Base-by-base conservation (phyloP, 2,797 vertebrate genomes). In the Anguilla megastoma region DNA sequence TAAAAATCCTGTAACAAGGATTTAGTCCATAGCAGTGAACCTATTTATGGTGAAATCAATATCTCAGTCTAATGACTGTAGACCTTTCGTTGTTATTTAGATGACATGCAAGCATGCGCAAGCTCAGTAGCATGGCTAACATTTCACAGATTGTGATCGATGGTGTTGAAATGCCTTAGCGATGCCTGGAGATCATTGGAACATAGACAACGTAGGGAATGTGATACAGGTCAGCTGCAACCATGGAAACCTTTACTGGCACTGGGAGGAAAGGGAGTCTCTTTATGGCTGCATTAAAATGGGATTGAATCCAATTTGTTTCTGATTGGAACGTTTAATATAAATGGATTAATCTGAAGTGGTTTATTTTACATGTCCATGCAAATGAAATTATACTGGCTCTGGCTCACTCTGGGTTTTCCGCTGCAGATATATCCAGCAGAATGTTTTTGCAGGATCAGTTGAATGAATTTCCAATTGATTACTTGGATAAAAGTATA, bases 291-390 rank as follows among this genome's bases (percentile, higher is more conserved):
- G 21, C 10, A 50, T 48, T 48, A 48, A 82, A 66, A 48, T 45
- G 16, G 45, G 21, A 82, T 82, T 50, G 79, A 45, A 82, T 82
- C 41, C 45, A 50, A 82, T 82, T 82, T 82, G 45, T 50, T 82
- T 82, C 79, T n/a, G 45, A 48, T 82, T 82, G 79, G 45, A 82
- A 82, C 7, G 41, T 82, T 24, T 82, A 82, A 82, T 82, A 48
- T 14, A 82, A 82, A 82, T 82, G 79, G 79, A 82, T 82, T 48
- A 50, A 82, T 24, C 45, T 48, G 41, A 24, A 82, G 45, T 50
- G 79, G 79, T 82, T 82, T 50, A 48, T 82, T 82, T 50, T 48
- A 21, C 79, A 82, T 48, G 16, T 82, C 41, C 45, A 50, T 82
- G 79, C 4, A 82, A 82, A 82, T 82, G 18, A 50, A 7, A 82